These are phyloP conservation scores for Cerceris rybyensis DNA, from an alignment of 2,888 invertebrate species.

Conservation along the genomic window DNA sequence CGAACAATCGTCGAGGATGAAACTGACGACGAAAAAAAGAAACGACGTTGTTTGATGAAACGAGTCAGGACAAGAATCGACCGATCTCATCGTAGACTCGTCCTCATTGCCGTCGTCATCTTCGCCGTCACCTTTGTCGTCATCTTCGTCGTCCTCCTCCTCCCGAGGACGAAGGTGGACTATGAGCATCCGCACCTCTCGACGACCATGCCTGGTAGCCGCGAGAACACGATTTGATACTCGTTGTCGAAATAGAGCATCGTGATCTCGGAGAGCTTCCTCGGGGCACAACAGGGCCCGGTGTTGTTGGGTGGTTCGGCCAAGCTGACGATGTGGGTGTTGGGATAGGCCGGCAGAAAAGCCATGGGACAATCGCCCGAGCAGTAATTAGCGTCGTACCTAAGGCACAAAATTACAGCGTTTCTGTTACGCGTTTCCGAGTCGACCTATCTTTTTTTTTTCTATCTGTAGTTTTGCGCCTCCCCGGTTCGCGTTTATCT, in stretches of 20 bases:
- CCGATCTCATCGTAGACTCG: constrained; percentile 5
- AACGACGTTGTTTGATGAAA: neutral
- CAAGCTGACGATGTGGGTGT: constrained; percentile 93
- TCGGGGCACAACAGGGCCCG: constrained; percentile 96
- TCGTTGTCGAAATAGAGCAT: constrained; percentile 96
- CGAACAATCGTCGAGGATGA: constrained; percentile 48
- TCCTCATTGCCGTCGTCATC: constrained; percentile 17
- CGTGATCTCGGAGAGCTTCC: constrained; percentile 93
- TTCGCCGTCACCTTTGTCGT: constrained; percentile 31
- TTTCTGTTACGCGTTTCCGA: neutral
- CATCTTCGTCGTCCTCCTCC: constrained; percentile 23
- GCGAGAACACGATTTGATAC: constrained; percentile 92
- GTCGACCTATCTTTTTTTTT: too few species aligned
- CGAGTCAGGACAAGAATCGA: constrained; percentile 2
- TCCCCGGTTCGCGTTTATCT: too few species aligned
- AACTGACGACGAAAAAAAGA: constrained; percentile 16
- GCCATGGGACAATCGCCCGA: constrained; percentile 96
- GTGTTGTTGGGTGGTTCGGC: constrained; percentile 89
- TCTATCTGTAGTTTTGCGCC: too few species aligned
- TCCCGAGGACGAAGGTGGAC: constrained; percentile 57
- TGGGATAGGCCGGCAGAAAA: constrained; percentile 92
- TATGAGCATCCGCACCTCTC: constrained; percentile 96
- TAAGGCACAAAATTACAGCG: constrained; percentile 47
- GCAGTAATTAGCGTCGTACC: constrained; percentile 97
- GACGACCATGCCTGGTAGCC: constrained; percentile 96